Evolutionary conservation across 1,140 invertebrate genomes (phyloP).

Genomic region (Eurosta solidaginis): DNA sequence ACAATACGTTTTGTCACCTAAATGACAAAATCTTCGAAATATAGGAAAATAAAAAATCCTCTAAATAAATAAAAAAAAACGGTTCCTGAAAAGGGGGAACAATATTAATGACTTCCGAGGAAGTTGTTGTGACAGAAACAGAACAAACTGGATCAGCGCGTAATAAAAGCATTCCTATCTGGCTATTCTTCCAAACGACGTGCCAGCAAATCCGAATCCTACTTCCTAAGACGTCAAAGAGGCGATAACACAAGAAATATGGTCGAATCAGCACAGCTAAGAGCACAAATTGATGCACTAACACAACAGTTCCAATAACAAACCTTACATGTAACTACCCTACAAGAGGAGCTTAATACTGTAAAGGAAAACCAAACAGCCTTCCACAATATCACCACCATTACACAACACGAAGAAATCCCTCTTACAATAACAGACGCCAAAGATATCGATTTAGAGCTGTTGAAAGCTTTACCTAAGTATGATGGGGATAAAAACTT

Average conservation of each 20-base stretch:
- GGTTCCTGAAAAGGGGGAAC: too few species aligned
- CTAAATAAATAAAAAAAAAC: too few species aligned
- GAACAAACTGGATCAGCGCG: too few species aligned
- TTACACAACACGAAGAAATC: not conserved
- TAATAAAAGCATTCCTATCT: not conserved
- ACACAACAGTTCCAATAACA: not conserved
- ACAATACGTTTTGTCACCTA: too few species aligned
- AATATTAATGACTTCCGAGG: too few species aligned
- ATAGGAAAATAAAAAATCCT: too few species aligned
- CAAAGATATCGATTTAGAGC: not conserved
- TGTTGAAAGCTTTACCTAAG: too few species aligned
- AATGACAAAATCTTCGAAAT: too few species aligned
- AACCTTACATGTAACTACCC: not conserved
- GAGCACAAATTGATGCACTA: not conserved
- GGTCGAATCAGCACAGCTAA: not conserved
- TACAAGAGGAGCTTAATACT: not conserved
- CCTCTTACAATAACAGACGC: not conserved
- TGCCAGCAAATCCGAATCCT: not conserved
- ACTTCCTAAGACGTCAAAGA: not conserved
- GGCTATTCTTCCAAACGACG: not conserved
- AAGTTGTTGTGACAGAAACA: too few species aligned
- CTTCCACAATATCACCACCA: too few species aligned
- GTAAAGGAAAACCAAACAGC: not conserved
- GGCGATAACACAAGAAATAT: not conserved
- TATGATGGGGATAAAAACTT: too few species aligned